Conservation (phyloP, 2,888 invertebrate genomes). For the Clivina fossor region DNA sequence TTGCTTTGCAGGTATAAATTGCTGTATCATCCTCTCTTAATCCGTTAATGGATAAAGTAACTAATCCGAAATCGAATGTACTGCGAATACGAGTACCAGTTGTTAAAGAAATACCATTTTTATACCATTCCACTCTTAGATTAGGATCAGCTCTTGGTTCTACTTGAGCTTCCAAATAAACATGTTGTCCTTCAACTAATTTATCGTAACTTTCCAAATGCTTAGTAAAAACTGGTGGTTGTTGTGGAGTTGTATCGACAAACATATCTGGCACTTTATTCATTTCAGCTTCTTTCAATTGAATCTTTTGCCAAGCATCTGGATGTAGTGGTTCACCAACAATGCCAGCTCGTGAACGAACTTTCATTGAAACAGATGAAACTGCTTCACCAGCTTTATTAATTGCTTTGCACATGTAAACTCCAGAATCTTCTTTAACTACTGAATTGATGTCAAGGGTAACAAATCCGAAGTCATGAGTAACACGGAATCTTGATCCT, state of each 20-base stretch:
- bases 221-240: conserved; percentile 94
- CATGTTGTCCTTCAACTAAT: conserved; percentile 82
- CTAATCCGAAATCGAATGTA: conserved; percentile 95
- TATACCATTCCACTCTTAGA: conserved; percentile 87
- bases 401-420: conserved; percentile 91
- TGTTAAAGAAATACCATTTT: conserved; percentile 82
- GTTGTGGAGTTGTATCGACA: conserved; percentile 79
- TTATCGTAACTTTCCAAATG: conserved; percentile 84
- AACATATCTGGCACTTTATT: conserved; percentile 88
- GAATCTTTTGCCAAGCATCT: conserved; percentile 90
- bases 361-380: conserved; percentile 86
- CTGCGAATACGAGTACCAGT: conserved; percentile 89
- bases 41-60: conserved; percentile 86
- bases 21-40: conserved; percentile 89
- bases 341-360: conserved; percentile 80
- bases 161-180: conserved; percentile 85
- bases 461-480: conserved; percentile 92
- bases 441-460: conserved; percentile 89
- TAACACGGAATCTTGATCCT: conserved; percentile 89
- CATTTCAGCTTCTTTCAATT: conserved; percentile 88
- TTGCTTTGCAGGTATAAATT: conserved; percentile 93
- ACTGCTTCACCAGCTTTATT: conserved; percentile 94
- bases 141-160: conserved; percentile 89
- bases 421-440: conserved; percentile 85
- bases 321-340: conserved; percentile 84